Conservation (phyloP, 2,888 invertebrate species). For the Xanthorhoe designata region DNA sequence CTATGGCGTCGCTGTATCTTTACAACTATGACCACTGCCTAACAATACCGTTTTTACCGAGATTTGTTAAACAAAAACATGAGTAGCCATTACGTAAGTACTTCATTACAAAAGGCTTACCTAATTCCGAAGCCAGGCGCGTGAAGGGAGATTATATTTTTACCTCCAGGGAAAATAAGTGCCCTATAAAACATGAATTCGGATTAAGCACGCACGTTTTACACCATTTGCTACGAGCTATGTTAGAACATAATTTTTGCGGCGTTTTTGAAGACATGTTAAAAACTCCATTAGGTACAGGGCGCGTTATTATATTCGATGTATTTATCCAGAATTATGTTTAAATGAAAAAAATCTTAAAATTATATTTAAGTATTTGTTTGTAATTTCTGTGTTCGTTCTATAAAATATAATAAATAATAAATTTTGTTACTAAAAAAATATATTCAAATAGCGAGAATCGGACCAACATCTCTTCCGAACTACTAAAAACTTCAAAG, state of each 20-base stretch:
- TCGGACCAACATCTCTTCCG: too few relatives aligned
- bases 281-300: conserved; percentile 5
- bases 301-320: too few relatives aligned
- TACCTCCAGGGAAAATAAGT: conserved; percentile 60
- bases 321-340: too few relatives aligned
- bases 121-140: conserved; percentile 66
- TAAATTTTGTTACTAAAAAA: too few relatives aligned
- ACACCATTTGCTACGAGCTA: conserved; percentile 38
- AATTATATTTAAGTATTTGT: not conserved
- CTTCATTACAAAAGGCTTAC: conserved; percentile 78
- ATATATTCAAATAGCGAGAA: too few relatives aligned
- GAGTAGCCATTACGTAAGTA: conserved; percentile 60
- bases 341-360: too few relatives aligned
- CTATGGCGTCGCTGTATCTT: not conserved
- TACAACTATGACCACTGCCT: not conserved
- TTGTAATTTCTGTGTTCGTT: conserved; percentile 28
- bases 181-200: conserved; percentile 54
- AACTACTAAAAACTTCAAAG: too few relatives aligned
- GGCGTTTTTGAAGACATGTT: conserved; percentile 32
- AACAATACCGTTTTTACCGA: conserved; percentile 25
- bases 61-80: conserved; percentile 59
- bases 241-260: conserved; percentile 33
- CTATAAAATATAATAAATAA: too few relatives aligned
- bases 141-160: conserved; percentile 69
- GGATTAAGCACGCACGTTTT: conserved; percentile 54